Base-by-base conservation (phyloP, 2,797 vertebrate genomes). In the Sebastes matsubarae region DNA sequence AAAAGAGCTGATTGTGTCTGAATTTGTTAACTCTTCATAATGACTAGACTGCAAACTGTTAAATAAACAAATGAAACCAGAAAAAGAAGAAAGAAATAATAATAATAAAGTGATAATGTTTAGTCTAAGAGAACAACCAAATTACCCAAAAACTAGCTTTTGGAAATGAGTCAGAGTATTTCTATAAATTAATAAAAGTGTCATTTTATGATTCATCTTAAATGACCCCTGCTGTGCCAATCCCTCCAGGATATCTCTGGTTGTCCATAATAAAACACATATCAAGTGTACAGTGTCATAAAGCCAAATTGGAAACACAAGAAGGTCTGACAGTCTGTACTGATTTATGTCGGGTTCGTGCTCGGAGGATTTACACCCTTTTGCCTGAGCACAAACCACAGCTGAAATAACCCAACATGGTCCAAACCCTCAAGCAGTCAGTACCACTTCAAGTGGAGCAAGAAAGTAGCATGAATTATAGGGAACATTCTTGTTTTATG, bases 361-460 rank as follows among this genome's bases (percentile, higher is more conserved):
- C 81, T 83, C 58, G 9, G 65, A 89, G 89, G 92, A 92, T 93
- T 92, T 91, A 91, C 87, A 90, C 87, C 72, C 73, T 80, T 90
- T 88, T 82, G 77, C 86, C 67, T 79, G 76, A 91, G 87, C 85
- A 83, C 73, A 92, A 93, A 92, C 90, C 91, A 78, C 93, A 93
- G 92, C 93, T 94, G 89, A 89, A 94, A 93, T 81, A 92, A 91
- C 88, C 85, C 68, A 68, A 72, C 72, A 54, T 27, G 77, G 38
- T 87, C 91, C 89, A 91, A 91, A 88, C 79, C 89, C 90, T 89
- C 86, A 79, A 86, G 73, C 68, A 77, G 89, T 82, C 79, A 42
- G 68, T 67, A 70, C 79, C 86, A 83, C 80, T 88, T 88, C 38
- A 83, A 84, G 59, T 77, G 71, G 68, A 72, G 86, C 55, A 64